phyloP scores from a whole-genome alignment of 2,888 invertebrate genomes.

The Amorpha juglandis region DNA sequence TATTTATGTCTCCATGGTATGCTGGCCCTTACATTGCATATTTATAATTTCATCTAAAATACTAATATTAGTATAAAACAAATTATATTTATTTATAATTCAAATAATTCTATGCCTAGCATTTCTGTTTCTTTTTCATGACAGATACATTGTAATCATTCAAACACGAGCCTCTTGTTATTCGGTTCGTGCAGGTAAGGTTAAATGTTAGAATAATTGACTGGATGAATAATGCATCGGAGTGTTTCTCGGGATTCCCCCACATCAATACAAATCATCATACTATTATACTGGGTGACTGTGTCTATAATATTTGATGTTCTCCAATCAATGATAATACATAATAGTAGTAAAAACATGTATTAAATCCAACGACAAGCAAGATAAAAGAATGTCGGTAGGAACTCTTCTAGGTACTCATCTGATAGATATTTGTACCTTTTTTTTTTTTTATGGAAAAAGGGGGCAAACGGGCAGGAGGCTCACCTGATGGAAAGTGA shows the following conservation, averaged over 20 bases:
- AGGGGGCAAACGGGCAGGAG: too few species aligned
- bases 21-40: not conserved
- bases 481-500: not conserved
- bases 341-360: too few species aligned
- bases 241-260: constrained; percentile 5
- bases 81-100: too few species aligned
- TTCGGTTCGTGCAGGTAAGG: constrained; percentile 19
- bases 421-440: too few species aligned
- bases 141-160: not conserved
- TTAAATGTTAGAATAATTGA: constrained; percentile 23
- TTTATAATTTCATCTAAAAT: not conserved
- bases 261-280: constrained; percentile 17
- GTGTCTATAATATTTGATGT: not conserved
- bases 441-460: too few species aligned
- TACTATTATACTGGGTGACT: constrained; percentile 1
- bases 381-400: too few species aligned
- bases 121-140: not conserved
- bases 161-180: constrained; percentile 18
- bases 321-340: too few species aligned
- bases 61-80: too few species aligned
- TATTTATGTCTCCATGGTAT: not conserved
- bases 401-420: too few species aligned
- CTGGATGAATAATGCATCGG: constrained; percentile 20
- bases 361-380: too few species aligned
- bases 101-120: not conserved